Evolutionary conservation across 35 echinoderm and acorn worm species (phyloP), one percentile per base, ranked within the genome.

Genomic region (Acanthaster planci): DNA sequence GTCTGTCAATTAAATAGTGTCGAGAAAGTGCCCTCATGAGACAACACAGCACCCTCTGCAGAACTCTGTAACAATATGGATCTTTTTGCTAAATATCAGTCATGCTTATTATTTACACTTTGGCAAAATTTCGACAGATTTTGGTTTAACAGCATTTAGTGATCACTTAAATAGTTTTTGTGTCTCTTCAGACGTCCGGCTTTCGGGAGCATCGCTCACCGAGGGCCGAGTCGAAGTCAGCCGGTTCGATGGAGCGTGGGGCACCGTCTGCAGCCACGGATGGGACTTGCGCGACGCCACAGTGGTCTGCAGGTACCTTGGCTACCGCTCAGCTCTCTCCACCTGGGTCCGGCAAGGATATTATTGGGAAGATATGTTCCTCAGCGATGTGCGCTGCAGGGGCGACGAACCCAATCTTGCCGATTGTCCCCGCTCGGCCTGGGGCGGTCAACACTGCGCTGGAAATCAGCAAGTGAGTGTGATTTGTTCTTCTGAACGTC

Each of bases 401-500:
- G 92, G 92, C 6, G 29, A 85, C 5, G 92, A 94, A 55, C 42
- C 10, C 3, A 40, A 36, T 19, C 37, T 94, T 8, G 32, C 38
- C 1, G 81, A 84, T n/a, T 94, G 92, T 40, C 16, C 32, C 1
- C 87, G 82, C 84, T 22, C 39, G 0, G 87, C 83, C 5, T 53
- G 56, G 26, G 31, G 84, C 0, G 15, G 6, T 9, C 36, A 94
- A 5, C 85, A 93, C 29, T 94, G 92, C 47, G 47, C 14, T 0
- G 83, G 82, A 22, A 10, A 14, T 14, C 87, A 94, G 68, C 83
- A 94, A 78, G 83, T 78, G 1, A 79, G 83, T 8, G 87, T 94
- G 32, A 79, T 42, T 6, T 94, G 92, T 76, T 67, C 79, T 57
- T 1, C 54, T 18, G 0, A 15, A 57, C 16, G 15, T 57, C 7